Conservation (phyloP, 23 tunicate species). For the Trididemnum miniatum region DNA sequence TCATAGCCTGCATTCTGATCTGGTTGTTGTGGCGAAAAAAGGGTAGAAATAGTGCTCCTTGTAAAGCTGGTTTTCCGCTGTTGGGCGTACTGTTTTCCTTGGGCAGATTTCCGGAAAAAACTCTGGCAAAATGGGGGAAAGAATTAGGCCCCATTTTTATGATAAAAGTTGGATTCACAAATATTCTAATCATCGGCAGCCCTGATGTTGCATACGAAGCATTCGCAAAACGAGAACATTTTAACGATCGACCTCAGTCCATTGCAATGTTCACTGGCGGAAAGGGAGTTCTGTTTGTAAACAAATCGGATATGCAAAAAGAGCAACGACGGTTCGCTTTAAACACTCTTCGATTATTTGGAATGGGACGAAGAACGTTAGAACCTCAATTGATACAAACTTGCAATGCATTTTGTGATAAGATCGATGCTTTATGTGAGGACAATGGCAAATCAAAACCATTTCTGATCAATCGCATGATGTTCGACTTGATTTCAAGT, state of each 20-base stretch:
- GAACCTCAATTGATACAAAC: slow-evolving; percentile 31
- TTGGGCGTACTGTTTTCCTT: slow-evolving; percentile 41
- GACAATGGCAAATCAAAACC: slow-evolving; percentile 27
- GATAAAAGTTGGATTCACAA: slow-evolving; percentile 34
- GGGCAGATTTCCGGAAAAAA: slow-evolving; percentile 34
- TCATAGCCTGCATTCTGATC: not conserved
- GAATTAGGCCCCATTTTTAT: slow-evolving; percentile 59
- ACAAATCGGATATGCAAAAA: slow-evolving; percentile 39
- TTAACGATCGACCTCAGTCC: slow-evolving; percentile 37
- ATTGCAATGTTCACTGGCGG: slow-evolving; percentile 36
- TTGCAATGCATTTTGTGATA: not conserved
- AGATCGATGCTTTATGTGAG: not conserved
- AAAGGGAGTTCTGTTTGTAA: slow-evolving; percentile 30
- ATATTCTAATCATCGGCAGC: slow-evolving; percentile 33
- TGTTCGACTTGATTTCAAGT: slow-evolving; percentile 42
- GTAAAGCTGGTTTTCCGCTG: slow-evolving; percentile 45
- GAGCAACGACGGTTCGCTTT: slow-evolving; percentile 65
- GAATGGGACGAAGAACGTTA: slow-evolving; percentile 56
- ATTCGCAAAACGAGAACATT: slow-evolving; percentile 38
- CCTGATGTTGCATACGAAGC: slow-evolving; percentile 68
- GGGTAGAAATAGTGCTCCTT: slow-evolving; percentile 9
- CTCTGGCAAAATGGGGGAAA: slow-evolving; percentile 30
- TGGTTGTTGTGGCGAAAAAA: not conserved
- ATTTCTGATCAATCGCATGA: not conserved
- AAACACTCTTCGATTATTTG: slow-evolving; percentile 46